Base-by-base conservation (phyloP, 2,888 invertebrate genomes). In the Tethea ocularis region DNA sequence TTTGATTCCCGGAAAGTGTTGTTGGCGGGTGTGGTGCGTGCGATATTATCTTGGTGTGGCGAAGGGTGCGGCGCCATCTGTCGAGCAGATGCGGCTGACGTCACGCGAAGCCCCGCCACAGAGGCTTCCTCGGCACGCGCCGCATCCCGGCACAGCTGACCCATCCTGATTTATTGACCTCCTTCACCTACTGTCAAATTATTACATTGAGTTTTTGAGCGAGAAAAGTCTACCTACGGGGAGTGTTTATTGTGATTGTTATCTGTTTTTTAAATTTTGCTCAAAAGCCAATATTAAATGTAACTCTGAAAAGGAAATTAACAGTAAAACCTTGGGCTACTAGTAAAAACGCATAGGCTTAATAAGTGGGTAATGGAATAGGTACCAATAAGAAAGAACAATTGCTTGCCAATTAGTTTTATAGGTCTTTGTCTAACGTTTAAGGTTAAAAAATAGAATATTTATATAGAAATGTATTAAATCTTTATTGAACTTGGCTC, bases 71-170 rank as follows among this genome's bases (percentile, higher is more conserved):
- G 78, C 84, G 88, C 91, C 93, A 92, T 90, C 92, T 92, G 92
- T 79, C 88, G 77, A 88, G 87, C 92, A 92, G 92, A 92, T 92
- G 92, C 84, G 77, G 74, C 84, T 90, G 90, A 91, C 91, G 92
- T 92, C 92, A 92, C 88, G 88, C 86, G 91, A 92, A 90, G 89
- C 88, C 87, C 83, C 72, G 68, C 71, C 73, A 74, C 72, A 78
- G 82, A 83, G 88, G 87, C 87, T 84, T 83, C 83, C 68, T 68
- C 76, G 84, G 70, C 86, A 84, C 84, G 80, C 83, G 85, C 81
- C 82, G 62, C 72, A 81, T 84, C 82, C 79, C 80, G 76, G 64
- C 68, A 76, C 87, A 88, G 87, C 88, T 89, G 87, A 88, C 87
- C 85, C 82, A 83, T 84, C 82, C 86, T 91, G 91, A 92, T 91